Evolutionary conservation across 2,888 invertebrate species (phyloP), one percentile per base, ranked within the genome.

Genomic region (Platynereis dumerilii): DNA sequence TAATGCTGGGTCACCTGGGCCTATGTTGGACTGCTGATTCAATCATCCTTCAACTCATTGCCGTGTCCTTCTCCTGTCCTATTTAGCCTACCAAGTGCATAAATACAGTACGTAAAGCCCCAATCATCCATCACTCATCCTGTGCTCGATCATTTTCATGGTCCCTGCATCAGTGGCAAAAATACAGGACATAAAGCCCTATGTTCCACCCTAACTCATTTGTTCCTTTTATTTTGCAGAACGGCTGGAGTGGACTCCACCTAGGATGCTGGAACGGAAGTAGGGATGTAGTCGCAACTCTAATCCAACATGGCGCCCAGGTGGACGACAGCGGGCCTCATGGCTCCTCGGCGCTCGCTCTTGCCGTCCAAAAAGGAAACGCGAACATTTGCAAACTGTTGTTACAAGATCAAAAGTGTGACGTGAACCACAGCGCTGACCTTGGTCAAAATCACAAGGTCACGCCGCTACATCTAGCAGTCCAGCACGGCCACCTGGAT

Each of bases 391-490:
- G 63, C 34, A 22, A 27, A 7, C 26, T 45, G 24, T 57, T 68
- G 20, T 26, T 68, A 3, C 29, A n/a, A 0, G 65, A 61, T 2
- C 17, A 3, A 10, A 26, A 55, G 12, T 62, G 65, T 48, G 66
- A 68, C 45, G 57, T 66, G 5, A 39, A 45, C 12, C 55, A 44
- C 5, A 63, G 53, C n/a, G 65, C 65, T n/a, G 29, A 29, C 42
- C 34, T 68, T 17, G 63, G 53, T 1, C 56, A 63, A 2, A 48
- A 58, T 42, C 22, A 39, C 42, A 45, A 66, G 27, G 68, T 68
- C n/a, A 66, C 68, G 20, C 55, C 68, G 1, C 60, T 68, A 10
- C 68, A 68, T 26, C 54, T 68, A 27, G 68, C 68, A 7, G 65
- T 63, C 2, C 68, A 68, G 53, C 27, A 68, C 42, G 68, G 68